Percentiles rank a stretch among this genome's conserved stretches.
Evolutionary conservation across 1,140 invertebrate genomes (phyloP).

Genomic region (Trichonephila clavata): DNA sequence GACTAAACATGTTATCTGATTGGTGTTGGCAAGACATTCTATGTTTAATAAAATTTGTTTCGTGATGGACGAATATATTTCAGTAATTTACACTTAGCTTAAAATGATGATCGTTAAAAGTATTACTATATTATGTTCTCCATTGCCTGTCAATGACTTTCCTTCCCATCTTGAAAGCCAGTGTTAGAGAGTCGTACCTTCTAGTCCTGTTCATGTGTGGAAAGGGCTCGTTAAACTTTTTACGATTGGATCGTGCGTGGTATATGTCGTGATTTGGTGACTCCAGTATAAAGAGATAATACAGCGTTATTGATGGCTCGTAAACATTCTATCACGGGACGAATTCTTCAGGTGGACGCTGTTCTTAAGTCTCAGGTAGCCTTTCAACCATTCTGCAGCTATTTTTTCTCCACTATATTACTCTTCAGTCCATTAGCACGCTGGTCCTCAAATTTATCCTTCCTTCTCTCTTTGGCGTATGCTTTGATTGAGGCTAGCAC

Average conservation of each 20-base stretch:
- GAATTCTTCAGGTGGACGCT: conserved; percentile 28
- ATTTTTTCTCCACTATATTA: not conserved
- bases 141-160: not conserved
- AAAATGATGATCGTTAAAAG: too few relatives aligned
- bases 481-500: too few relatives aligned
- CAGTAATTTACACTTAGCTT: too few relatives aligned
- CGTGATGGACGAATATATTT: too few relatives aligned
- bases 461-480: too few relatives aligned
- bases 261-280: conserved; percentile 65
- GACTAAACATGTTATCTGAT: too few relatives aligned
- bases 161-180: too few relatives aligned
- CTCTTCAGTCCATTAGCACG: not conserved
- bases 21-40: too few relatives aligned
- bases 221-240: conserved; percentile 58
- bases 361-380: not conserved
- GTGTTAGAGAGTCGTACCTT: too few relatives aligned
- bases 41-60: too few relatives aligned
- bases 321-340: conserved; percentile 52
- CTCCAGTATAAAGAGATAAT: conserved; percentile 65
- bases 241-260: conserved; percentile 62
- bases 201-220: not conserved
- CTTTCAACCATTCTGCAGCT: not conserved
- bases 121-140: too few relatives aligned
- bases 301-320: conserved; percentile 64
- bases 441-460: too few relatives aligned